Conservation (phyloP, 2,888 invertebrate genomes). For the Cephus pygmeus region DNA sequence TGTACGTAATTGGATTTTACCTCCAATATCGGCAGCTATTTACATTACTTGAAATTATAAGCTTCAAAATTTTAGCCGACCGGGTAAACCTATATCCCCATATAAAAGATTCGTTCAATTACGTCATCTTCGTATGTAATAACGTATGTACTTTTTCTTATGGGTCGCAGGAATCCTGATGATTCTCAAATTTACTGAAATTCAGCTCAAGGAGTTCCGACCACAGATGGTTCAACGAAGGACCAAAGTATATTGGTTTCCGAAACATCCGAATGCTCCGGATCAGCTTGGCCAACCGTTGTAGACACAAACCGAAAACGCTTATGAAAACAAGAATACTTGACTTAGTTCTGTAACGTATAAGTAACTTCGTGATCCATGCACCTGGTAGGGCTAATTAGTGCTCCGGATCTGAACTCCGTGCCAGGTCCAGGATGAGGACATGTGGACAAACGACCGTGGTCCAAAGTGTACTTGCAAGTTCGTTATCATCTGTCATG, state of each 20-base stretch:
- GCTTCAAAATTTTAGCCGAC: not conserved
- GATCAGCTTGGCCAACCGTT: not conserved
- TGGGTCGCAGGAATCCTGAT: not conserved
- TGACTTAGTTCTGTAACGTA: not conserved
- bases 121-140: not conserved
- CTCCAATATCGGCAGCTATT: slow-evolving; percentile 17
- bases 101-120: not conserved
- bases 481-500: not conserved
- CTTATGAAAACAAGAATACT: not conserved
- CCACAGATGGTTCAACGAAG: not conserved
- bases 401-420: slow-evolving; percentile 11
- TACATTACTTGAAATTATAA: not conserved
- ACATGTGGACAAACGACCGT: not conserved
- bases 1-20: slow-evolving; percentile 52
- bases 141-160: not conserved
- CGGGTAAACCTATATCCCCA: not conserved
- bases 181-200: not conserved
- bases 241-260: not conserved
- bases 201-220: not conserved
- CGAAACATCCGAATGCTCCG: not conserved
- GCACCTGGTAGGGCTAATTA: slow-evolving; percentile 19
- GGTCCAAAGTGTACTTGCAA: not conserved
- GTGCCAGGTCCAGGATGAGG: not conserved
- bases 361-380: slow-evolving; percentile 1
- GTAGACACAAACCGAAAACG: not conserved